Evolutionary conservation across 2,888 invertebrate species (phyloP).

Genomic region (Ormyrus thymus): DNA sequence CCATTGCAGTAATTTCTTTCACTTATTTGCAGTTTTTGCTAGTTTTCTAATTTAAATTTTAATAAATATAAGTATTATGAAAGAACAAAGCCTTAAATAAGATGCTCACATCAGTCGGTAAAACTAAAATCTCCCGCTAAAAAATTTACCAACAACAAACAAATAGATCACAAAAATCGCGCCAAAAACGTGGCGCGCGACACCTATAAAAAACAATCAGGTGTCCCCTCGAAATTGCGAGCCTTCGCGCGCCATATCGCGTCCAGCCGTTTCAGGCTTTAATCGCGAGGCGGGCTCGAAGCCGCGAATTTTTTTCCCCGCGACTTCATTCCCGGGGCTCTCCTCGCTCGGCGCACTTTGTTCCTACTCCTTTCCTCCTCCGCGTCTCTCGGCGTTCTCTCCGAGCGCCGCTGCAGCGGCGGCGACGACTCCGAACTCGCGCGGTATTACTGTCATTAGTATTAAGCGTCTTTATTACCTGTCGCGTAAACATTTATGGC

Average conservation of each 20-base stretch:
- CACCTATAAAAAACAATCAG: no score
- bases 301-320: neutral
- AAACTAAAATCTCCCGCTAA: neutral
- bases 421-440: neutral
- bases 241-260: neutral
- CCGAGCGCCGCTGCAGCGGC: neutral
- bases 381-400: neutral
- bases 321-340: neutral
- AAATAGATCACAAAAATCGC: no score
- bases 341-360: neutral
- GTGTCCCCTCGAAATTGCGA: neutral
- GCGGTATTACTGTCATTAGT: constrained; percentile 57
- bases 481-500: constrained; percentile 59
- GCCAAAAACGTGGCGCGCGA: no score
- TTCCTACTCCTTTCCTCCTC: neutral
- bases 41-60: no score
- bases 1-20: no score
- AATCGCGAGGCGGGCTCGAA: neutral
- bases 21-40: no score
- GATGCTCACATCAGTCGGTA: neutral
- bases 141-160: no score
- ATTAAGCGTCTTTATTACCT: constrained; percentile 60
- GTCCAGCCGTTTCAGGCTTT: neutral
- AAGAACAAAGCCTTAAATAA: neutral
- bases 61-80: no score